Base-by-base conservation (phyloP, 2,888 invertebrate genomes). In the Hofmannophila pseudospretella region DNA sequence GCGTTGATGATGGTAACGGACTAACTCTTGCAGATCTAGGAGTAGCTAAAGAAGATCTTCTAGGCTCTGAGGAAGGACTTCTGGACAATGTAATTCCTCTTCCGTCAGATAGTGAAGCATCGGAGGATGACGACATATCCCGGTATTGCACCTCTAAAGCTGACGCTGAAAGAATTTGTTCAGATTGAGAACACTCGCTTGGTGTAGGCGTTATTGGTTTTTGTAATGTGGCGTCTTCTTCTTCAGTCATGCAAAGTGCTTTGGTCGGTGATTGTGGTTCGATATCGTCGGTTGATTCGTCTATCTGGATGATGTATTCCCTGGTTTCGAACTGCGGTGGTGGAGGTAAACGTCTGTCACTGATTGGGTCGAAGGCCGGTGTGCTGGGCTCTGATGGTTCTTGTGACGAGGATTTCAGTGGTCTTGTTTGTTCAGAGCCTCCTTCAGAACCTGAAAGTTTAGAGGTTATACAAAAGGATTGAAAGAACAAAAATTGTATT, bases 101-200 rank as follows among this genome's bases (percentile, higher is more conserved):
- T 8, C 25, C 13, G n/a, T 4, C 22, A 8, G 27, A 14, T 7
- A 36, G 28, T 8, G 44, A 23, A 4, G 41, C 38, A 22, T 23
- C 25, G 13, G 16, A 16, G 1, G 40, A n/a, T 32, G 29, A 19
- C 2, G 36, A 51, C 42, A 63, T 58, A 34, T 60, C 47, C 30
- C 61, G 58, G 36, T 64, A 66, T 41, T 78, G 70, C 5, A 61
- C 45, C 43, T 80, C 77, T 36, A 85, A 58, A 32, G 72, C 61
- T 1, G 75, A 49, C 7, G 80, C 85, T 16, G 86, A 85, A 2
- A 86, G 50, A 20, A 86, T 80, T 47, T 79, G 77, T 47, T 84
- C 81, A 0, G 49, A 34, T 25, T 38, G 32, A 5, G 76, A 65
- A 25, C 47, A 48, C 1, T 64, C 35, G 28, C 69, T 78, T 1